Base-by-base conservation (phyloP, 2,888 invertebrate species). In the Cryptosula pallasiana region DNA sequence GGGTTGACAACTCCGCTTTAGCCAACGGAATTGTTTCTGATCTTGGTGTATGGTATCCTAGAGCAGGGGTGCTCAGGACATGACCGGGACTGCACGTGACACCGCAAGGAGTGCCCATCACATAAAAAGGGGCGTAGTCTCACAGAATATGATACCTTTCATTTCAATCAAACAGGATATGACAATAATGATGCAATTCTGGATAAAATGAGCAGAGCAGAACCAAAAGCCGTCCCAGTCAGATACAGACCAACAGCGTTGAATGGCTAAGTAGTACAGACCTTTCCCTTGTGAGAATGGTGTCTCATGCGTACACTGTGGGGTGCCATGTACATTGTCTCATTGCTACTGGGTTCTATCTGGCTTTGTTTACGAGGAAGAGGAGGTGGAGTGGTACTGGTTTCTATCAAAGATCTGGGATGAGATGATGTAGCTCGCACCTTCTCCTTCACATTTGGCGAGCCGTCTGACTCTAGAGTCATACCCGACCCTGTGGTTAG, bases 351-450 rank as follows among this genome's bases (percentile, higher is more conserved):
- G 32, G 5, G 13, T 16, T 63, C 63, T 29, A 63, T 9, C 63
- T 63, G 63, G 32, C 63, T 63, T 32, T 63, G 63, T 32, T 63
- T 63, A 13, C 63, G 63, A 32, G 63, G 63, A 27, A 63, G 63
- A 13, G 63, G 63, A 13, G 63, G 63, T 3, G 63, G 63, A 20
- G 9, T 27, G 2, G 63, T 29, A 34, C 32, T 32, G 32, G 32
- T 25, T 32, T 63, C 63, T 13, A 13, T 32, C 9, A 32, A 5
- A 13, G 63, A 27, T 5, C n/a, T 25, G 5, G 32, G 5, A 29
- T 25, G 9, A 1, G 29, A 2, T 2, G 63, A 63, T 5, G 9
- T 34, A 23, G 5, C n/a, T 23, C 57, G 16, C 25, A 32, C 5
- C 9, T 32, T 27, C 32, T 63, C 32, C 34, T 27, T 63, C 29